Evolutionary conservation across 2,113 vertebrate genomes (phyloP), one percentile per base, ranked within the genome.

Genomic region (Chionodraco myersi): DNA sequence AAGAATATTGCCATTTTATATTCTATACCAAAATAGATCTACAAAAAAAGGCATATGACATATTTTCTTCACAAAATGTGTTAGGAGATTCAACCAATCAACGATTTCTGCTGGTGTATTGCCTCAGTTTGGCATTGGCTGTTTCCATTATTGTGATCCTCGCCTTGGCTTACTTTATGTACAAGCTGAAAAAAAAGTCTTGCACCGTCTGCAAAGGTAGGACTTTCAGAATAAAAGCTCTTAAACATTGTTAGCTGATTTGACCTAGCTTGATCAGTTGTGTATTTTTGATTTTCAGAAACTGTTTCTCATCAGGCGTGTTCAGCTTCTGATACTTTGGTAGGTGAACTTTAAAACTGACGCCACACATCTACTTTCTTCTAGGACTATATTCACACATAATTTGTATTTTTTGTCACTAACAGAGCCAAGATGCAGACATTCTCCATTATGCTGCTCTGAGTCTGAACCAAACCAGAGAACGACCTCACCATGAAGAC

Each of bases 131-230:
- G 12, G 59, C 59, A 16, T 52, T 91, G 36, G 72, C 23, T 6
- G 10, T 72, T 60, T 78, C 76, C 15, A 49, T 82, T 4, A 53
- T 54, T 5, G 0, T 80, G 15, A 34, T 89, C 0, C 15, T 89
- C 3, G 21, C 16, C 34, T 4, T 89, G 68, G 69, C 64, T 58
- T 48, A 60, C 52, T 4, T 60, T 12, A 16, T 41, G n/a, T 82
- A 68, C 80, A 90, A 66, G 49, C 21, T 80, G 59, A 80, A 54
- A 14, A 66, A 58, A 23, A 65, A 54, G 10, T 3, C 30, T 0
- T 63, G 75, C 60, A 45, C 70, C 57, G 21, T 48, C 18, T 83
- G 77, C 52, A 76, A 78, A 72, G 84, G 90, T 89, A 66, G 67
- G 26, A 48, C 26, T 41, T 53, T 44, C 10, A 60, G 0, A 45